Evolutionary conservation across 2,888 invertebrate species (phyloP).

Genomic region (Cataglyphis cursor): DNA sequence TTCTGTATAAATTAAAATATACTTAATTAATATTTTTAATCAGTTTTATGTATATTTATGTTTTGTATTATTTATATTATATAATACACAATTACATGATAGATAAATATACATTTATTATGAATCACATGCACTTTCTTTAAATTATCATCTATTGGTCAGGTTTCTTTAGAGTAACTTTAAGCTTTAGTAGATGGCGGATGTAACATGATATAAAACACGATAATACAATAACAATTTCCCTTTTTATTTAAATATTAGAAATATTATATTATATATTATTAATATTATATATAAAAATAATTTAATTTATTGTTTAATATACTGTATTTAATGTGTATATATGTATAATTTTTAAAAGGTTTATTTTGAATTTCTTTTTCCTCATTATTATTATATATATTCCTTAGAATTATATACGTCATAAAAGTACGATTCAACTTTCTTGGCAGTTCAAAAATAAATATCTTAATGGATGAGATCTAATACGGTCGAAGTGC

Average conservation of each 20-base stretch:
- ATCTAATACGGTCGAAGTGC: slow-evolving; percentile 6
- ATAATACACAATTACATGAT: not conserved
- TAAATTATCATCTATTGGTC: slow-evolving; percentile 43
- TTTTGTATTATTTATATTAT: not conserved
- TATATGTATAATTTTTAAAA: not conserved
- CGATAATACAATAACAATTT: not conserved
- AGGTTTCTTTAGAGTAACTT: slow-evolving; percentile 24
- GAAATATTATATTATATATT: too few relatives aligned
- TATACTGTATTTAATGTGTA: not conserved
- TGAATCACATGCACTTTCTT: not conserved
- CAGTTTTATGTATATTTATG: not conserved
- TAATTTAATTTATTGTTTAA: too few relatives aligned
- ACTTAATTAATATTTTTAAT: not conserved
- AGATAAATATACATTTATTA: not conserved
- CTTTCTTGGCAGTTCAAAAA: not conserved
- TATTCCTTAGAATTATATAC: not conserved
- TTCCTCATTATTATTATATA: not conserved
- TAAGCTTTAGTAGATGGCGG: slow-evolving; percentile 30
- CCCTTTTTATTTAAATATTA: not conserved
- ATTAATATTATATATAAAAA: too few relatives aligned
- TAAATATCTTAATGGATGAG: not conserved
- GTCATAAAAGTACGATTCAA: not conserved
- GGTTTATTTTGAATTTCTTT: not conserved
- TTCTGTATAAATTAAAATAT: not conserved
- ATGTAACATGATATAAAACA: not conserved